Conservation (phyloP, 2,797 vertebrate genomes). For the Harpagifer antarcticus region DNA sequence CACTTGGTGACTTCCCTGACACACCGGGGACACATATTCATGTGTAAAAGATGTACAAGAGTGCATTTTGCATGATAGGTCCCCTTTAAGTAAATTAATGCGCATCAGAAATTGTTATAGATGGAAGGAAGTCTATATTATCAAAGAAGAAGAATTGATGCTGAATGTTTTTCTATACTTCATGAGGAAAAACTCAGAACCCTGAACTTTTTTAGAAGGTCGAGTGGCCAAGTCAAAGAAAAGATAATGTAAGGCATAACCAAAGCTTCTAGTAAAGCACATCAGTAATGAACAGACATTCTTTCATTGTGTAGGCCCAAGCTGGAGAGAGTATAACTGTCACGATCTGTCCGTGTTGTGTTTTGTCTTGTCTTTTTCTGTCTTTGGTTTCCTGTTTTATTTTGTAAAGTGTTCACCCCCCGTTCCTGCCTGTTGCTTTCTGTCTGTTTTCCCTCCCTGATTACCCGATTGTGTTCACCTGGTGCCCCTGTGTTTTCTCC, state of each 20-base stretch:
- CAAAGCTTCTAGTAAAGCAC: not conserved
- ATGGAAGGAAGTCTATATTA: not conserved
- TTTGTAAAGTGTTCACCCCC: too few species aligned
- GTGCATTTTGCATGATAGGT: too few species aligned
- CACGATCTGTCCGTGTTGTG: too few species aligned
- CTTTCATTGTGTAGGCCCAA: not conserved
- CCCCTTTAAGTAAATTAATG: not conserved
- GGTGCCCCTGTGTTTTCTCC: too few species aligned
- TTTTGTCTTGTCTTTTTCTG: too few species aligned
- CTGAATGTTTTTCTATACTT: not conserved
- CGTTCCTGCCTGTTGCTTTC: too few species aligned
- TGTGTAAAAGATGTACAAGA: too few species aligned
- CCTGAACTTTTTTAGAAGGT: not conserved
- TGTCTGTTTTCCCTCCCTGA: too few species aligned
- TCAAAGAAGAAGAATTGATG: not conserved
- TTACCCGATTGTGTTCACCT: too few species aligned
- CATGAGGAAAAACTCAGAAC: not conserved
- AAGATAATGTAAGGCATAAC: not conserved
- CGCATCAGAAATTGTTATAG: not conserved
- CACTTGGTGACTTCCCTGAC: too few species aligned
- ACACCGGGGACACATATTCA: too few species aligned
- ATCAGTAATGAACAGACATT: not conserved
- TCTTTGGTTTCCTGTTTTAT: too few species aligned
- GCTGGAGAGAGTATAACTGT: constrained; percentile 24
- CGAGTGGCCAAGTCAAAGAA: not conserved